Evolutionary conservation across 2,888 invertebrate genomes (phyloP), one percentile per base, ranked within the genome.

Genomic region (Zelleria hepariella): DNA sequence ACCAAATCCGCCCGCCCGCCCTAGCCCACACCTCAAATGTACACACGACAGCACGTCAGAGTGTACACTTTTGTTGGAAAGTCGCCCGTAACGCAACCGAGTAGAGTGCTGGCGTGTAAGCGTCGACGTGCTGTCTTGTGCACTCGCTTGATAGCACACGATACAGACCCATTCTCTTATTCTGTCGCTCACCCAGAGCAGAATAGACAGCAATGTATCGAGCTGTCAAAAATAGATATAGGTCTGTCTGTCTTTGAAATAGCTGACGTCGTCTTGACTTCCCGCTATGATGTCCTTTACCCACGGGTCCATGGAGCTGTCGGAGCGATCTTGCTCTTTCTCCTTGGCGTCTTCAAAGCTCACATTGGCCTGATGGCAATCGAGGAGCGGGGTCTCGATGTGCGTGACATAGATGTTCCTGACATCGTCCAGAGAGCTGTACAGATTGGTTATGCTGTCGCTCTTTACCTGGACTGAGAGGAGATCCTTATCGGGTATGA

Each of bases 391-490:
- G 7, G 75, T 79, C 66, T 88, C 88, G 61, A 84, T 82, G 66
- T 86, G 87, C 8, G 83, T 84, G 62, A 87, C 82, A 67, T 87
- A 86, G 60, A 86, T 86, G 61, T 86, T 86, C 25, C 84, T 73
- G 1, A 91, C 85, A 68, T 91, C 91, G 61, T 93, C 93, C 4
- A 94, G 77, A 1, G 93, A 94, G 0, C 94, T 94, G 66, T 93
- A 92, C 0, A 94, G 82, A 70, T 94, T 94, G 48, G 89, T 91
- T 47, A 92, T 76, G 66, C 91, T 91, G 47, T 90, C 90, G 0
- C 91, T 89, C 65, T 86, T 89, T 57, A 79, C 74, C 68, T 82
- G 86, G 27, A 77, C 64, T 0, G 84, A 81, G 48, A 86, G 73
- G 0, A 80, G 80, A 23, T 87, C 86, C 64, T 74, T 80, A 57